Base-by-base conservation (phyloP, 2,113 vertebrate genomes). In the Oryzias celebensis region DNA sequence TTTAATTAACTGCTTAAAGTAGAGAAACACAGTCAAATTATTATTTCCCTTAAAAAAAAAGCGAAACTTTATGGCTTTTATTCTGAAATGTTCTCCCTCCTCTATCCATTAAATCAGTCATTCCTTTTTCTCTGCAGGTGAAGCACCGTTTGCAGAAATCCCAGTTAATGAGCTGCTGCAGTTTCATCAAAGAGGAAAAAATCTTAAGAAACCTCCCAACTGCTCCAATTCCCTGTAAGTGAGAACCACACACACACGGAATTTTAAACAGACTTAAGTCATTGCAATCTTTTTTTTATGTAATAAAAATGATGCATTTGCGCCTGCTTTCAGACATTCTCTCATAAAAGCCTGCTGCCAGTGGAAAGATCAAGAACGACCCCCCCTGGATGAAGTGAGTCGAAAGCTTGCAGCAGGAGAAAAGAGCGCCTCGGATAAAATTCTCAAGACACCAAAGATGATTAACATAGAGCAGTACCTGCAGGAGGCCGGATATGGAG, bases 311-410 rank as follows among this genome's bases (percentile, higher is more conserved):
- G n/a, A 71, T 4, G 22, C 17, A 2, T 26, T 51, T 31, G 28
- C n/a, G 51, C 3, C 52, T 13, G 47, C 15, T 41, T 43, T 59
- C 83, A 98, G 96, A 74, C 92, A 97, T 2, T 31, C 72, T 15
- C 77, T 97, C 74, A 97, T 98, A 85, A 96, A 93, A 79, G 68
- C 82, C 26, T 98, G 96, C 80, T 96, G 95, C 92, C 91, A 91
- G 5, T 98, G 96, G 96, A 92, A 75, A 61, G 93, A 92, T 48
- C 51, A 82, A 10, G 85, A 90, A 3, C 89, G 96, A 1, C 90
- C 92, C 4, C 76, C 87, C 2, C 83, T 93, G 53, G 60, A 70
- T 14, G 92, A 94, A 10, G 71, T 98, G 56, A 60, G 65, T 43
- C 81, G 46, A 14, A 92, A 87, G 58, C 85, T 98, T 1, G 67